Percentiles rank a stretch among this genome's conserved stretches.
Conservation (phyloP, 92 coral and sea anemone genomes). For the Palythoa caribaeorum region DNA sequence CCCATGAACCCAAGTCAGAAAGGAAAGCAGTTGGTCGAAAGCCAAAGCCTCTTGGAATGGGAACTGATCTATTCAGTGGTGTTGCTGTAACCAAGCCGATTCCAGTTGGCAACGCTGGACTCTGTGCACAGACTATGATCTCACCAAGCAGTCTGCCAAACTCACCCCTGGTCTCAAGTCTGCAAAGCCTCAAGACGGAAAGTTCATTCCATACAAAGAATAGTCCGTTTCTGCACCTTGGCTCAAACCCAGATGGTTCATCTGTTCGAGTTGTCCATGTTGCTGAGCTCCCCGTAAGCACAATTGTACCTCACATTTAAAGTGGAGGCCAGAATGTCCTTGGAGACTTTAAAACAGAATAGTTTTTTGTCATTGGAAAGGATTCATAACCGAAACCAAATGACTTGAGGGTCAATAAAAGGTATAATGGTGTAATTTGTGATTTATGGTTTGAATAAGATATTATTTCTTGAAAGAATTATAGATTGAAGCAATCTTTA, state of each 20-base stretch:
- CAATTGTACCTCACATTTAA: constrained; percentile 24
- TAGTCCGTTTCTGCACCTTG: constrained; percentile 36
- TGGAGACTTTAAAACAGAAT: neutral
- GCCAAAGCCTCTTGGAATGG: neutral
- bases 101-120: neutral
- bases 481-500: neutral
- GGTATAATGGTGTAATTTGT: neutral
- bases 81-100: neutral
- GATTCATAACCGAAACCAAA: neutral
- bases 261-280: constrained; percentile 47
- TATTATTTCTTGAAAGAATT: neutral
- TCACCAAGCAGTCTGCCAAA: constrained; percentile 1
- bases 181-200: constrained; percentile 24
- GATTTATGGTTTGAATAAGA: neutral
- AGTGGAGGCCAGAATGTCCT: neutral
- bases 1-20: constrained; percentile 92
- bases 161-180: constrained; percentile 2
- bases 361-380: neutral
- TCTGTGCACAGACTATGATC: constrained; percentile 1
- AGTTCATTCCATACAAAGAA: constrained; percentile 1
- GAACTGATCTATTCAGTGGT: neutral
- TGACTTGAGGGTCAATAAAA: neutral
- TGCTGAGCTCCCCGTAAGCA: constrained; percentile 42
- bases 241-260: constrained; percentile 37
- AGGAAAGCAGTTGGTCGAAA: constrained; percentile 54